phyloP scores from a whole-genome alignment of 2,888 invertebrate genomes.

The Acleris laterana region DNA sequence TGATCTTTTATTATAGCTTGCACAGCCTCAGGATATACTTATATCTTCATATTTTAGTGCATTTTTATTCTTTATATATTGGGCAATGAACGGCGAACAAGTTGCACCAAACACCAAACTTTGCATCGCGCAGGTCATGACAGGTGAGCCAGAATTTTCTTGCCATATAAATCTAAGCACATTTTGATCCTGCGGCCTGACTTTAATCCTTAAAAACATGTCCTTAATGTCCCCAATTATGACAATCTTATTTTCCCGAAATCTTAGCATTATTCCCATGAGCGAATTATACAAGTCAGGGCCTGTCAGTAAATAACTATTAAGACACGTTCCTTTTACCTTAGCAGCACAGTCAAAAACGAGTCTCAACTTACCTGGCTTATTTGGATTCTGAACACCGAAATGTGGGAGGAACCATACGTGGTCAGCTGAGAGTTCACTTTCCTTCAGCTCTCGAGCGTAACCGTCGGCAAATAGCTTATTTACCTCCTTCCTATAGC shows the following conservation, averaged over 20 bases:
- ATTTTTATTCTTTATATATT: constrained; percentile 42
- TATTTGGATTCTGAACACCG: constrained; percentile 40
- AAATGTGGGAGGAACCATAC: constrained; percentile 41
- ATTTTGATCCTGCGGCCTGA: constrained; percentile 39
- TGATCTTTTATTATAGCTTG: constrained; percentile 38
- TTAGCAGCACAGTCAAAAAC: constrained; percentile 41
- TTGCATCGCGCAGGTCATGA: constrained; percentile 38
- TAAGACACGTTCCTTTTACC: constrained; percentile 37
- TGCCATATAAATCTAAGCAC: constrained; percentile 41
- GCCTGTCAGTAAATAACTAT: constrained; percentile 38
- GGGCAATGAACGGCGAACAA: too few relatives aligned
- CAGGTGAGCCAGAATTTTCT: constrained; percentile 11
- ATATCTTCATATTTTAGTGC: constrained; percentile 36
- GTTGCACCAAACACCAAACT: constrained; percentile 35
- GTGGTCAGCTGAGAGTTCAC: constrained; percentile 36
- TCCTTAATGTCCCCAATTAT: constrained; percentile 40
- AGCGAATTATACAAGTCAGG: constrained; percentile 42
- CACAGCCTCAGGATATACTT: constrained; percentile 38
- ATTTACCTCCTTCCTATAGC: too few relatives aligned
- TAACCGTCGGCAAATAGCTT: too few relatives aligned
- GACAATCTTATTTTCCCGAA: constrained; percentile 36
- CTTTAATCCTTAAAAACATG: constrained; percentile 39
- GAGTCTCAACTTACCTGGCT: constrained; percentile 40
- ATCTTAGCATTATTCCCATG: constrained; percentile 41
- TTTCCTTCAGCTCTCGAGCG: constrained; percentile 27